These are phyloP conservation scores for Chironomus riparius DNA, from an alignment of 2,888 invertebrate genomes.

Conservation along the genomic window DNA sequence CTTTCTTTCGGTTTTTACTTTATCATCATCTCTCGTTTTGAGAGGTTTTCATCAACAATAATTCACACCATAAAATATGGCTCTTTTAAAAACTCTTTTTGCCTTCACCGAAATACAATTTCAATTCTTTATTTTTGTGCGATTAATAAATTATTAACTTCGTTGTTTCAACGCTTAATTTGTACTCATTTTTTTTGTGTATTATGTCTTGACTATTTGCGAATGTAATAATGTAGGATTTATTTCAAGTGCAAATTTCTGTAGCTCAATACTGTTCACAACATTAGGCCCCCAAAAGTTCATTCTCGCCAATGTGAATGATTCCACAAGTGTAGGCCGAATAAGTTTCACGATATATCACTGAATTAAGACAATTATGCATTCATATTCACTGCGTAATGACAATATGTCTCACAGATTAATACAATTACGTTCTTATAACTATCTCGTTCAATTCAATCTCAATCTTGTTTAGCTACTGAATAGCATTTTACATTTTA, in stretches of 20 bases:
- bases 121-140: background rate
- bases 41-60: background rate
- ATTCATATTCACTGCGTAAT: background rate
- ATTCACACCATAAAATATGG: background rate
- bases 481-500: background rate
- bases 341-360: background rate
- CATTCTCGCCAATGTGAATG: background rate
- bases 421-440: background rate
- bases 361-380: background rate
- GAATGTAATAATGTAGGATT: constrained; percentile 11
- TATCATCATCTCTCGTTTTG: background rate
- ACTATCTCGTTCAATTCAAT: background rate
- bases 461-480: background rate
- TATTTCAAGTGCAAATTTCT: constrained; percentile 23
- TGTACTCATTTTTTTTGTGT: constrained; percentile 15
- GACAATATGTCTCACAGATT: background rate
- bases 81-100: background rate
- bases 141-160: background rate
- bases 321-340: background rate
- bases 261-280: constrained; percentile 2
- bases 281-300: background rate
- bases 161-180: constrained; percentile 6
- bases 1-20: background rate
- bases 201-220: constrained; percentile 1
- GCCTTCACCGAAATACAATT: background rate